These are phyloP conservation scores for Calephelis perditalis DNA, from an alignment of 2,888 invertebrate species.

Conservation along the genomic window DNA sequence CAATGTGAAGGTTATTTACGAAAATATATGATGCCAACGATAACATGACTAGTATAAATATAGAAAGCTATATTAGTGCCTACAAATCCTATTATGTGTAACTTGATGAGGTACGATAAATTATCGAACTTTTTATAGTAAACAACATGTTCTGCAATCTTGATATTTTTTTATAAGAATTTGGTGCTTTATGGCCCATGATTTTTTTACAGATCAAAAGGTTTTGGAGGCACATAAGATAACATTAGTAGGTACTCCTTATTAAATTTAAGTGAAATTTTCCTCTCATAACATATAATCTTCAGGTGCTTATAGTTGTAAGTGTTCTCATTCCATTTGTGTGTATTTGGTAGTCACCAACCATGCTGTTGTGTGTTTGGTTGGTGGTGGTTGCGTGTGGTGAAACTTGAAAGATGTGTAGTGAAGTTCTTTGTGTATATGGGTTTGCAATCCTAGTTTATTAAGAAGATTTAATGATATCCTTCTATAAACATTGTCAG, in stretches of 20 bases:
- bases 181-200: not conserved
- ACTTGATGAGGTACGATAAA: not conserved
- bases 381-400: conserved; percentile 2
- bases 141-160: not conserved
- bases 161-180: not conserved
- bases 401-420: conserved; percentile 3
- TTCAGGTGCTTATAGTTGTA: conserved; percentile 73
- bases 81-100: conserved; percentile 2
- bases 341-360: conserved; percentile 44
- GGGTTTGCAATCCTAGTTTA: conserved; percentile 8
- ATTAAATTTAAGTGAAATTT: conserved; percentile 11
- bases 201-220: not conserved
- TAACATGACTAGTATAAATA: conserved; percentile 4
- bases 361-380: not conserved
- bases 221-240: conserved; percentile 5
- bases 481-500: no score
- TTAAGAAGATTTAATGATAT: not conserved
- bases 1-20: not conserved
- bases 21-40: conserved; percentile 5
- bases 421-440: conserved; percentile 7
- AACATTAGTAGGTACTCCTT: conserved; percentile 4
- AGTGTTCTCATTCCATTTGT: conserved; percentile 59
- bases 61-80: conserved; percentile 11
- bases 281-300: conserved; percentile 45
- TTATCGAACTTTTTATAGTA: not conserved